A percentile compares a stretch with the other conserved stretches of the same genome.
Conservation (phyloP, 2,113 vertebrate genomes). For the Gila orcuttii region DNA sequence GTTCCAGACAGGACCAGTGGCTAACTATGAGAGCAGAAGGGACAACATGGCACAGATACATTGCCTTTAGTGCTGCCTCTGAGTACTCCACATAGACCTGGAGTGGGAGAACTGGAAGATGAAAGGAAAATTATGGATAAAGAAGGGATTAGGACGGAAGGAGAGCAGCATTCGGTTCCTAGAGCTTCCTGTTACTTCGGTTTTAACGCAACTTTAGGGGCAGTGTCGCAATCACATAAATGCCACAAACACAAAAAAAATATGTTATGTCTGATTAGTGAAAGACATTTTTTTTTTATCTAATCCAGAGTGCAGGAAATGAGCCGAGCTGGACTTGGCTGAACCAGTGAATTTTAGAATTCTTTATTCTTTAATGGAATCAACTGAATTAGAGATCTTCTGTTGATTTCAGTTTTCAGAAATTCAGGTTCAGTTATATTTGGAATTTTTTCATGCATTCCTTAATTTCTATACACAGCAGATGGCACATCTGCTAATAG, state of each 20-base stretch:
- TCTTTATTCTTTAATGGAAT: background rate
- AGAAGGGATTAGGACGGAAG: background rate
- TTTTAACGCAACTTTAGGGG: no score
- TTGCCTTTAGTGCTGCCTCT: background rate
- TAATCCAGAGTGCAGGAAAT: background rate
- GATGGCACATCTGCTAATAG: constrained; percentile 2
- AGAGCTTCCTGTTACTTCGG: no score
- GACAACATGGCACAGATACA: background rate
- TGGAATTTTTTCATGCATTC: background rate
- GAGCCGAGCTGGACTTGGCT: background rate
- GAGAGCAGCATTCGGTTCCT: background rate
- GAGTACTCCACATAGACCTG: background rate
- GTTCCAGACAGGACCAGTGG: background rate
- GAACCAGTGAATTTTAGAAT: background rate
- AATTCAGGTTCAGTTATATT: background rate
- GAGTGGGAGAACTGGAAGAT: background rate
- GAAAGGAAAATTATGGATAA: background rate
- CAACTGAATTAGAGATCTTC: background rate
- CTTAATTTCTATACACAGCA: background rate
- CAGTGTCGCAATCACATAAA: no score
- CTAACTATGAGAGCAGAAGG: background rate
- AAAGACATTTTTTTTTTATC: no score
- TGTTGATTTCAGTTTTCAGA: background rate
- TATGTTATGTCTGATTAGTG: no score
- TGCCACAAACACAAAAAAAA: no score